Evolutionary conservation across 2,888 invertebrate genomes (phyloP).

Genomic region (Resseliella maxima): DNA sequence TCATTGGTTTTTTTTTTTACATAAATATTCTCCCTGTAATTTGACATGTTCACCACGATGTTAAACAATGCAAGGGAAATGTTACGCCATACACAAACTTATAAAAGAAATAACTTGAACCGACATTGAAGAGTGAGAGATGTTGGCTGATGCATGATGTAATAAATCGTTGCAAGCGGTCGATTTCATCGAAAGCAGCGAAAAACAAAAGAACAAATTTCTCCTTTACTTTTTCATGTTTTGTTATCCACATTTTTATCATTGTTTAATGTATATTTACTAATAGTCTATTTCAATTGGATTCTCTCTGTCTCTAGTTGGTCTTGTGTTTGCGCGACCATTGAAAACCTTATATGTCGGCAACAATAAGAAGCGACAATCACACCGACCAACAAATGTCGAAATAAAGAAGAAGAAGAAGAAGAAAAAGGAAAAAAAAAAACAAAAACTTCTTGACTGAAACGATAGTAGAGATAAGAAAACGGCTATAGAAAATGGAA

Average conservation of each 20-base stretch:
- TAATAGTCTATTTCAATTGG: constrained; percentile 30
- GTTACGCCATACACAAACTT: neutral
- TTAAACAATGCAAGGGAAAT: constrained; percentile 27
- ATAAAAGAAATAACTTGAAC: neutral
- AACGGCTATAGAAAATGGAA: neutral
- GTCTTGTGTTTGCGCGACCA: neutral
- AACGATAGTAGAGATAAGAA: constrained; percentile 45
- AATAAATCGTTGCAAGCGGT: no score
- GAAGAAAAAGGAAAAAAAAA: neutral
- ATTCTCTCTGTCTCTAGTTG: neutral
- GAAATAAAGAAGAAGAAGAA: neutral
- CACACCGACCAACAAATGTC: neutral
- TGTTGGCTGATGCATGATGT: neutral
- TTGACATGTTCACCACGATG: neutral
- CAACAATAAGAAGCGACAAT: constrained; percentile 23
- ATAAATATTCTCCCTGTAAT: neutral
- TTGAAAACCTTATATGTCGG: neutral
- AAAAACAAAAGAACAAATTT: neutral
- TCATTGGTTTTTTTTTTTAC: constrained; percentile 17
- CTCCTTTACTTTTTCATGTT: neutral
- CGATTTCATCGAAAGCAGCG: no score
- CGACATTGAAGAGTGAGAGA: neutral
- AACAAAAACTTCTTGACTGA: neutral
- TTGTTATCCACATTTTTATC: constrained; percentile 48
- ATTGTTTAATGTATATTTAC: constrained; percentile 44